Base-by-base conservation (phyloP, 1,140 invertebrate species). In the Pachyrhynchus sulphureomaculatus region DNA sequence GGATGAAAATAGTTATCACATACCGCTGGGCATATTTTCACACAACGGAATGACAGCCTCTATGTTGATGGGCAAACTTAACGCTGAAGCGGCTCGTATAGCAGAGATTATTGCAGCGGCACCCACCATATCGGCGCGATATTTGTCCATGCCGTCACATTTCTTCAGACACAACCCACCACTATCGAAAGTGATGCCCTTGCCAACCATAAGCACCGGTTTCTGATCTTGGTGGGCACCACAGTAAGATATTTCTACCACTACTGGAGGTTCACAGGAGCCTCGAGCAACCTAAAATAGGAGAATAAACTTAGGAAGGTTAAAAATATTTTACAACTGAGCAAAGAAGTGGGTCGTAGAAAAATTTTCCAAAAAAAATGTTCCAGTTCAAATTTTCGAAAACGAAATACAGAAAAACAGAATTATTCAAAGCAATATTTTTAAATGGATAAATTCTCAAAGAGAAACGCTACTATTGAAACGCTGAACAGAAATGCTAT, bases 41-140 rank as follows among this genome's bases (percentile, higher is more conserved):
- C 82, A 84, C 2, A 91, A 74, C 1, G 88, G 88, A 57, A 88
- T 86, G 37, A 91, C 79, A 33, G 82, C 84, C 21, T 80, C 77
- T 18, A 94, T 75, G 72, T 92, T 89, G 13, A 92, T 72, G 8
- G 87, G 86, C 0, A 90, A 61, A 71, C 84, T 83, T 0, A 93
- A 76, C 26, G 80, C 74, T 9, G 87, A 84, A n/a, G 85, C 77
- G 0, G 86, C 83, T 45, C 81, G 79, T 1, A 93, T 77, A 0
- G 87, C 77, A 1, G 83, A 83, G 9, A 87, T 81, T 6, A 87
- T 86, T 72, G 83, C 87, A 12, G 91, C 91, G 21, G 88, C 90
- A 32, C 92, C 92, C 24, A 86, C 87, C 91, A 93, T 92, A 72
- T 92, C 90, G 37, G 83, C 88, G 66, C 88, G 80, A 85, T 91